These are phyloP conservation scores for Cephus cinctus DNA, from an alignment of 1,140 invertebrate species.

Conservation along the genomic window DNA sequence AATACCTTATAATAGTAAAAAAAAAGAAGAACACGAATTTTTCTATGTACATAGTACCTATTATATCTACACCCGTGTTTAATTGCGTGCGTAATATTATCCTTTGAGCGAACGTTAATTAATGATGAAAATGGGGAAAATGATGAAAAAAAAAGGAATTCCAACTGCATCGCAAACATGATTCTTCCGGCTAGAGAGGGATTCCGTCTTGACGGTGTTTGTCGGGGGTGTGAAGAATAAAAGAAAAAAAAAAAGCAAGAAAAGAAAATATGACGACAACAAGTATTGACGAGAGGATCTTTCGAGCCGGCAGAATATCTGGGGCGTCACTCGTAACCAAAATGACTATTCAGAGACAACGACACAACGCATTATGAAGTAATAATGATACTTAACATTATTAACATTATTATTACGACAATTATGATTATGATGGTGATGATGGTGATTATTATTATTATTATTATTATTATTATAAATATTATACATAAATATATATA, in stretches of 20 bases:
- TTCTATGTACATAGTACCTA: conserved; percentile 6
- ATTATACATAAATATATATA: conserved; percentile 17
- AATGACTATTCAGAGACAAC: conserved; percentile 55
- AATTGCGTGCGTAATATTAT: background rate
- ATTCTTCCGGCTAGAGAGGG: too few species aligned
- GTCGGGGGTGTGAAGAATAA: too few species aligned
- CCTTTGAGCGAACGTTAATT: background rate
- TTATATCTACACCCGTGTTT: background rate
- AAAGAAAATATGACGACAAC: background rate
- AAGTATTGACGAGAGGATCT: conserved; percentile 10
- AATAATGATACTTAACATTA: conserved; percentile 37
- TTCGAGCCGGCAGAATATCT: conserved; percentile 25
- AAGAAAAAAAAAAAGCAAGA: background rate
- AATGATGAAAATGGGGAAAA: conserved; percentile 9
- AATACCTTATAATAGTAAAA: background rate
- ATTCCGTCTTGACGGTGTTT: too few species aligned
- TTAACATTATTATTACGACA: conserved; percentile 15
- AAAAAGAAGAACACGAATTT: conserved; percentile 2
- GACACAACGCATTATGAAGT: conserved; percentile 55
- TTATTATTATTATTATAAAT: conserved; percentile 22
- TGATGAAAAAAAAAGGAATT: too few species aligned
- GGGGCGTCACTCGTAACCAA: too few species aligned
- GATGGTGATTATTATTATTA: conserved; percentile 31
- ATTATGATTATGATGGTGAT: conserved; percentile 8
- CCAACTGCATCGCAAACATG: too few species aligned